phyloP scores from a whole-genome alignment of 2,888 invertebrate species.

The Drosophila tripunctata region DNA sequence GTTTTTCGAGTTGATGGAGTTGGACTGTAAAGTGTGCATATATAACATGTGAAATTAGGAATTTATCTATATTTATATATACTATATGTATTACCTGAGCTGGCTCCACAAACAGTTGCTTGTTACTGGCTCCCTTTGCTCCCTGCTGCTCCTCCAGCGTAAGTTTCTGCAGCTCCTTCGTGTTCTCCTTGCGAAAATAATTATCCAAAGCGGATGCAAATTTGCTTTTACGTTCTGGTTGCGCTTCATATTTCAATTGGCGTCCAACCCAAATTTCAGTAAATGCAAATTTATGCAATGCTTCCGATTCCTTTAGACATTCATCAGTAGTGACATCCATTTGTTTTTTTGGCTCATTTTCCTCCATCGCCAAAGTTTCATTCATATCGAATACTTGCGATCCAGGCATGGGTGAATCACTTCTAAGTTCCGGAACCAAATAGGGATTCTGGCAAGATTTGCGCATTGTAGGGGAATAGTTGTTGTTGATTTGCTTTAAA shows the following conservation, averaged over 20 bases:
- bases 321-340: not conserved
- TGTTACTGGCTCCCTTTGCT: not conserved
- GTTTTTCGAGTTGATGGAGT: not conserved
- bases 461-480: not conserved
- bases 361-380: not conserved
- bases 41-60: too few relatives aligned
- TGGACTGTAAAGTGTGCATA: conserved; percentile 6
- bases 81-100: conserved; percentile 11
- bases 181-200: conserved; percentile 23
- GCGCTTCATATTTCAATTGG: conserved; percentile 29
- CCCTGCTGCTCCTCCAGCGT: not conserved
- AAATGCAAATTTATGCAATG: conserved; percentile 35
- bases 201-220: conserved; percentile 36
- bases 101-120: not conserved
- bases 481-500: not conserved
- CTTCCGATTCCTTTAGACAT: not conserved
- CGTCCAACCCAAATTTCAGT: conserved; percentile 54
- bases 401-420: conserved; percentile 8
- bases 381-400: conserved; percentile 28
- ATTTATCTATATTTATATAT: not conserved
- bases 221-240: not conserved
- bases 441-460: not conserved
- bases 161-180: not conserved
- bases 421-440: not conserved
- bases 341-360: not conserved